A percentile compares a stretch with the other conserved stretches of the same genome.
These are phyloP conservation scores for Hyposoter didymator DNA, from an alignment of 2,888 invertebrate genomes.

Conservation along the genomic window DNA sequence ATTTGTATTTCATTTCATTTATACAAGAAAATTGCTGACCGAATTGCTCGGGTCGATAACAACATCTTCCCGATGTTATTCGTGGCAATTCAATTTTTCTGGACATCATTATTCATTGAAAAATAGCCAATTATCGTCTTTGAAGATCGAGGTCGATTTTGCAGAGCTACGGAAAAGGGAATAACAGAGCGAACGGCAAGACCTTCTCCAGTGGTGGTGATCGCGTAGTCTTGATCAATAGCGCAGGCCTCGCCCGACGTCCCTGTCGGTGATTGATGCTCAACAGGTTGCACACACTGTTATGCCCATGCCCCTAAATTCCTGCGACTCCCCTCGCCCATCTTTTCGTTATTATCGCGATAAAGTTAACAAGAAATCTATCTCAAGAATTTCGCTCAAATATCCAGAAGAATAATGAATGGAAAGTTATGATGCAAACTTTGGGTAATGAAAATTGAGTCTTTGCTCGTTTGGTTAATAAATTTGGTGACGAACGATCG, in stretches of 20 bases:
- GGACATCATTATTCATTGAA: constrained; percentile 36
- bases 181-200: background rate
- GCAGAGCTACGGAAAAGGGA: background rate
- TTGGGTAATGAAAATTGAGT: background rate
- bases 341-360: constrained; percentile 1
- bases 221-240: constrained; percentile 49
- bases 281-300: constrained; percentile 38
- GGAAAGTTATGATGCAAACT: background rate
- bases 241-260: constrained; percentile 40
- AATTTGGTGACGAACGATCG: background rate
- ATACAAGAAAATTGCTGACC: constrained; percentile 62
- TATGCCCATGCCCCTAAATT: constrained; percentile 15
- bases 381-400: background rate
- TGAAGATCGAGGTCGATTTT: constrained; percentile 1
- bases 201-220: constrained; percentile 59
- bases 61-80: constrained; percentile 30
- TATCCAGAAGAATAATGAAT: background rate
- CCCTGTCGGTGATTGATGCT: constrained; percentile 18
- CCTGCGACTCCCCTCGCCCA: too few relatives aligned
- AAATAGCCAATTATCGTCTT: constrained; percentile 49
- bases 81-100: constrained; percentile 29
- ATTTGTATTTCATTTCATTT: constrained; percentile 70
- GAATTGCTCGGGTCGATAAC: constrained; percentile 2
- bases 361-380: background rate
- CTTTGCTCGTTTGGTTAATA: background rate